These are phyloP conservation scores for Ardeotis arabs DNA, from an alignment of 2,113 vertebrate species.

Conservation along the genomic window DNA sequence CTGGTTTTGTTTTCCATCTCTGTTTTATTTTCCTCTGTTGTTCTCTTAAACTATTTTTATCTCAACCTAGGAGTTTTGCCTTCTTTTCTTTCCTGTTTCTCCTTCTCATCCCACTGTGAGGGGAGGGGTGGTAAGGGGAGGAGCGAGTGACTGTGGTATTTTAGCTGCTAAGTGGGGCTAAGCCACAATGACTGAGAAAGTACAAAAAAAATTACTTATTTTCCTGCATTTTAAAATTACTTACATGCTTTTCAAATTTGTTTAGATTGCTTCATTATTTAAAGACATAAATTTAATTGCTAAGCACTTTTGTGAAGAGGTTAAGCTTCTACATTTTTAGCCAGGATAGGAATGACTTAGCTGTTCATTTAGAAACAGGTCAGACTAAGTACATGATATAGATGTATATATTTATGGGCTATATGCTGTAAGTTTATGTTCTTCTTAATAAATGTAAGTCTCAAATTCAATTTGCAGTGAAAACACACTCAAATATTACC, in stretches of 20 bases:
- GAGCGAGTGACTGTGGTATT: too few relatives aligned
- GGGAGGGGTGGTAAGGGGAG: too few relatives aligned
- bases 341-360: not conserved
- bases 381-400: not conserved
- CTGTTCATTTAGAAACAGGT: not conserved
- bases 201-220: not conserved
- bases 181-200: not conserved
- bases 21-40: too few relatives aligned
- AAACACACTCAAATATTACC: not conserved
- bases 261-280: not conserved
- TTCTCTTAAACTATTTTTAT: too few relatives aligned
- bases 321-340: not conserved
- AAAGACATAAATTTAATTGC: not conserved
- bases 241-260: not conserved
- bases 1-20: too few relatives aligned
- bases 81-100: too few relatives aligned
- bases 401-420: not conserved
- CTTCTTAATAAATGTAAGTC: not conserved
- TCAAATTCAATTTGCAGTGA: not conserved
- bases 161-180: too few relatives aligned
- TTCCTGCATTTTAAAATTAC: not conserved
- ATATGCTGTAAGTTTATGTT: not conserved
- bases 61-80: too few relatives aligned
- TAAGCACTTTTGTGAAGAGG: not conserved
- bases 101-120: too few relatives aligned